phyloP scores from a whole-genome alignment of 2,888 invertebrate species.

The Eupithecia dodoneata region DNA sequence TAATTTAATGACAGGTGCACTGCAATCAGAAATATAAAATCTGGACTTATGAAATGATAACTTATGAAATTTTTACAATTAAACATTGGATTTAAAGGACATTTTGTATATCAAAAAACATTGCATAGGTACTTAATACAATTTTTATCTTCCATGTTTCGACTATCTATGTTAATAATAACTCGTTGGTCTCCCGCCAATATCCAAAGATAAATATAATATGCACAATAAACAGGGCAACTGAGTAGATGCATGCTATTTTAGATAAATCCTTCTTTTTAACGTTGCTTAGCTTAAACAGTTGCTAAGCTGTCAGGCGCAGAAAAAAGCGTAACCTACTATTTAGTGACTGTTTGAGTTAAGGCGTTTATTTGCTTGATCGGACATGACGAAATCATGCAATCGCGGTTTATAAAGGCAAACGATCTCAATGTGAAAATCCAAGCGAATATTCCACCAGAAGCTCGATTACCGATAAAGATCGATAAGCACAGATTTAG shows the following conservation, averaged over 20 bases:
- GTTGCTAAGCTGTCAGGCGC: not conserved
- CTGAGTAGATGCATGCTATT: not conserved
- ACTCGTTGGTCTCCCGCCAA: not conserved
- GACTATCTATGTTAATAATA: not conserved
- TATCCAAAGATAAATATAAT: not conserved
- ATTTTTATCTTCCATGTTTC: not conserved
- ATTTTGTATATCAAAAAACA: not conserved
- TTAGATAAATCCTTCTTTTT: not conserved
- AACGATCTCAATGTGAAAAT: not conserved
- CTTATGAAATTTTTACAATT: slow-evolving; percentile 1
- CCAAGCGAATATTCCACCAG: not conserved
- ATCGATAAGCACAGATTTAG: not conserved
- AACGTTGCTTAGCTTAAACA: not conserved
- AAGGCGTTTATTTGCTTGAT: not conserved
- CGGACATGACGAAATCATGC: not conserved
- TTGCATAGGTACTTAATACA: not conserved
- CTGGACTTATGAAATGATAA: not conserved
- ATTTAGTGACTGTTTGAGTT: not conserved
- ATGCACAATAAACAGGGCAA: not conserved
- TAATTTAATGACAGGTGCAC: not conserved
- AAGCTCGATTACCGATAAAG: not conserved
- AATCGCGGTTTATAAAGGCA: not conserved
- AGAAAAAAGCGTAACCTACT: not conserved
- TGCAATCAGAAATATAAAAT: not conserved
- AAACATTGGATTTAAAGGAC: not conserved